These are phyloP conservation scores for Eucera pruinosa DNA, from an alignment of 2,888 invertebrate species.

Conservation along the genomic window DNA sequence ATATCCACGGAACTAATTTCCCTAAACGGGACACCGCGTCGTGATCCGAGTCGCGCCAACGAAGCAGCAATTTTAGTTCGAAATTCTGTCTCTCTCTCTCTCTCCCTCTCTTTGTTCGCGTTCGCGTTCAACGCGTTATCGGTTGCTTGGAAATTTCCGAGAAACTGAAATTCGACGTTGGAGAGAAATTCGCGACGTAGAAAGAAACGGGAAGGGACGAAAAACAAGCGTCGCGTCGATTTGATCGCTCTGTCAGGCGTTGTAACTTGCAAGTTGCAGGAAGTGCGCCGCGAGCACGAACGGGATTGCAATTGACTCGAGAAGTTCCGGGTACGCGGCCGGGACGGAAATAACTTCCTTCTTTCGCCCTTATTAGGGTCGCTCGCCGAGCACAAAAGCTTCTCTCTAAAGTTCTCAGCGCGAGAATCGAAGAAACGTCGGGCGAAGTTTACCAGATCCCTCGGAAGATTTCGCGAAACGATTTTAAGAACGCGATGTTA, in stretches of 20 bases:
- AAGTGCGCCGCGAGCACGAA: slow-evolving; percentile 31
- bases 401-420: slow-evolving; percentile 35
- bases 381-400: slow-evolving; percentile 45
- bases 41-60: neutral
- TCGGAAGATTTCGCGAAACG: neutral
- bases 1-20: neutral
- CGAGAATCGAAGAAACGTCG: slow-evolving; percentile 29
- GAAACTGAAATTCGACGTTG: slow-evolving; percentile 14
- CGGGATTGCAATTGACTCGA: slow-evolving; percentile 47
- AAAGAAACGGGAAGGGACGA: neutral
- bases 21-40: neutral
- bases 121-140: too few relatives aligned
- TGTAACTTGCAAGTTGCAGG: slow-evolving; percentile 25
- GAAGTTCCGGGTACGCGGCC: slow-evolving; percentile 46
- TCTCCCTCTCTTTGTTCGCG: neutral
- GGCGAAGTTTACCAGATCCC: slow-evolving; percentile 20
- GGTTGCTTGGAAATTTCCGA: too few relatives aligned
- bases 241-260: slow-evolving; percentile 29
- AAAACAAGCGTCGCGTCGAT: slow-evolving; percentile 37
- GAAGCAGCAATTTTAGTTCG: neutral
- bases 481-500: neutral
- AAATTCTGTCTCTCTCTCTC: neutral
- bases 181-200: neutral
- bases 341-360: slow-evolving; percentile 35
- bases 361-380: slow-evolving; percentile 52